phyloP scores from a whole-genome alignment of 2,797 vertebrate genomes.

The Anguilla anguilla region DNA sequence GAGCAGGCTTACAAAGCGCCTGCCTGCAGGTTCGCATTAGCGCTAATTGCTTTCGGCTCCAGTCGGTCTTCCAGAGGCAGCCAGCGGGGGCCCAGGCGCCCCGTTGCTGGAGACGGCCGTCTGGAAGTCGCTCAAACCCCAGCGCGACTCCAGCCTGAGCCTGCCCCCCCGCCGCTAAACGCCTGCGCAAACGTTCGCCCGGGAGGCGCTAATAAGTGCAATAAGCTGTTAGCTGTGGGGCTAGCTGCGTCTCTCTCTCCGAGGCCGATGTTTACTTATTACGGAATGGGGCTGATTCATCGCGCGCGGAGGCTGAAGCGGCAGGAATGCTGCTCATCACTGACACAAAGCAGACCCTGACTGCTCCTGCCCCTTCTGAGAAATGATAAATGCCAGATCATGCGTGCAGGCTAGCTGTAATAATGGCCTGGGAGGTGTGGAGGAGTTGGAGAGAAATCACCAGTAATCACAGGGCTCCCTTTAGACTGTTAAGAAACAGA shows the following conservation, averaged over 20 bases:
- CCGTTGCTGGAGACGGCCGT: neutral
- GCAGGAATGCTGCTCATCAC: neutral
- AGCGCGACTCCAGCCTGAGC: neutral
- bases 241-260: neutral
- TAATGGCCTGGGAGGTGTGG: neutral
- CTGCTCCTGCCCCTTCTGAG: neutral
- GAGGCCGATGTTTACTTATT: neutral
- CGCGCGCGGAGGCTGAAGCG: neutral
- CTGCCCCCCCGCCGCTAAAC: neutral
- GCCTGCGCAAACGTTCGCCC: neutral
- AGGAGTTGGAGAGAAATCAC: neutral
- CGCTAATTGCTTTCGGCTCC: conserved; percentile 80
- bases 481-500: neutral
- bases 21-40: conserved; percentile 80
- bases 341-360: neutral
- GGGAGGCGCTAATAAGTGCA: neutral
- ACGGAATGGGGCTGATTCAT: neutral
- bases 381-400: neutral
- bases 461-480: neutral
- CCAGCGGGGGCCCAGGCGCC: conserved; percentile 64
- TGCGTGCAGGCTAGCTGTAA: neutral
- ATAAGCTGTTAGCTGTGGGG: neutral
- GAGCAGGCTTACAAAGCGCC: conserved; percentile 72
- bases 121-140: neutral
- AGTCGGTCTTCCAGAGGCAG: conserved; percentile 58